Evolutionary conservation across 2,888 invertebrate species (phyloP).

Genomic region (Amphipyra berbera): DNA sequence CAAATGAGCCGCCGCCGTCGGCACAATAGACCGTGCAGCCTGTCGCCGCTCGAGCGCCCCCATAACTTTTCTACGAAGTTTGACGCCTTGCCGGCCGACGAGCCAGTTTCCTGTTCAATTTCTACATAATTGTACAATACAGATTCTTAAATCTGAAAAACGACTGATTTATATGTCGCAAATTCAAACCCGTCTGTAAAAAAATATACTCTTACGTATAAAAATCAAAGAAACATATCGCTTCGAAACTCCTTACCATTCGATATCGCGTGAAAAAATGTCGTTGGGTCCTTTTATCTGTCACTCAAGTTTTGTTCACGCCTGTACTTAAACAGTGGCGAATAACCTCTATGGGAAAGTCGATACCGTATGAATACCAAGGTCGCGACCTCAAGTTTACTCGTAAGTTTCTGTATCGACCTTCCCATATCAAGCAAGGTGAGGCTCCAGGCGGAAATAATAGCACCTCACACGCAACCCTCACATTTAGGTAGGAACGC

Average conservation of each 20-base stretch:
- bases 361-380: constrained; percentile 61
- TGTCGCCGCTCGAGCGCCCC: constrained; percentile 26
- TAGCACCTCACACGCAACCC: constrained; percentile 78
- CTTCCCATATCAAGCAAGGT: constrained; percentile 77
- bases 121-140: constrained; percentile 12
- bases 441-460: constrained; percentile 77
- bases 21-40: constrained; percentile 50
- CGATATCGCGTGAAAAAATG: not conserved
- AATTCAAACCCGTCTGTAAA: not conserved
- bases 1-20: constrained; percentile 63
- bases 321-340: constrained; percentile 23
- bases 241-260: not conserved
- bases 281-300: not conserved
- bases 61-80: constrained; percentile 50
- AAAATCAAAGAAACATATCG: constrained; percentile 1
- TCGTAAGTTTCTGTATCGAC: constrained; percentile 73
- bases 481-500: constrained; percentile 66
- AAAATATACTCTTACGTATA: too few relatives aligned
- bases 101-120: constrained; percentile 30
- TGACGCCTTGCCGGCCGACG: constrained; percentile 7
- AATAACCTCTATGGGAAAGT: constrained; percentile 49
- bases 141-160: constrained; percentile 2
- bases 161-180: not conserved
- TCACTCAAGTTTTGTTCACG: constrained; percentile 23
- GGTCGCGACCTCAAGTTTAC: constrained; percentile 71